Evolutionary conservation across 1,140 invertebrate genomes (phyloP).

Genomic region (Polyergus mexicanus): DNA sequence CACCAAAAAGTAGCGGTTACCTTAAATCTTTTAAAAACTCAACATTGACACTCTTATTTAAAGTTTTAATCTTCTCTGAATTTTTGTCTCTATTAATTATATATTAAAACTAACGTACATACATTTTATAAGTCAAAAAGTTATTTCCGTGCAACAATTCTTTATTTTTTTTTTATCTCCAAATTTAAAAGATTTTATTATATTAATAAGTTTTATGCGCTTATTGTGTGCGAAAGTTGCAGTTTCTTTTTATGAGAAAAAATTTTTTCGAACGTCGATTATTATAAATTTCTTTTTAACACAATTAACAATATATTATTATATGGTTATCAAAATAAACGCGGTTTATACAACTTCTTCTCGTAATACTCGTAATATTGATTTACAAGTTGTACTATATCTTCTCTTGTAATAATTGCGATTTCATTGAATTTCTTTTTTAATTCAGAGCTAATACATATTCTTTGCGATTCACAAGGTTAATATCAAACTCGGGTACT

Average conservation of each 20-base stretch:
- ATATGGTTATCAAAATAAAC: background rate
- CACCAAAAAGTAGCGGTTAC: background rate
- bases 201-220: background rate
- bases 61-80: background rate
- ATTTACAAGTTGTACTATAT: background rate
- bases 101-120: too few relatives aligned
- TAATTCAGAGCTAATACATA: conserved; percentile 16
- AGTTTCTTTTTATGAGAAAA: background rate
- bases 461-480: conserved; percentile 58
- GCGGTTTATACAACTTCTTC: background rate
- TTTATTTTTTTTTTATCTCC: too few relatives aligned
- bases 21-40: conserved; percentile 5
- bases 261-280: background rate
- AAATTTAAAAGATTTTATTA: too few relatives aligned
- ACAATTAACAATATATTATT: background rate
- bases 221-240: background rate
- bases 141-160: too few relatives aligned
- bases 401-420: conserved; percentile 5
- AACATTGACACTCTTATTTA: background rate
- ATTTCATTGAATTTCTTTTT: conserved; percentile 20
- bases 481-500: conserved; percentile 77
- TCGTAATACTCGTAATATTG: background rate
- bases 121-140: too few relatives aligned
- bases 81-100: too few relatives aligned
- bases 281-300: background rate